phyloP scores from a whole-genome alignment of 2,888 invertebrate genomes.

The Calephelis perditalis region DNA sequence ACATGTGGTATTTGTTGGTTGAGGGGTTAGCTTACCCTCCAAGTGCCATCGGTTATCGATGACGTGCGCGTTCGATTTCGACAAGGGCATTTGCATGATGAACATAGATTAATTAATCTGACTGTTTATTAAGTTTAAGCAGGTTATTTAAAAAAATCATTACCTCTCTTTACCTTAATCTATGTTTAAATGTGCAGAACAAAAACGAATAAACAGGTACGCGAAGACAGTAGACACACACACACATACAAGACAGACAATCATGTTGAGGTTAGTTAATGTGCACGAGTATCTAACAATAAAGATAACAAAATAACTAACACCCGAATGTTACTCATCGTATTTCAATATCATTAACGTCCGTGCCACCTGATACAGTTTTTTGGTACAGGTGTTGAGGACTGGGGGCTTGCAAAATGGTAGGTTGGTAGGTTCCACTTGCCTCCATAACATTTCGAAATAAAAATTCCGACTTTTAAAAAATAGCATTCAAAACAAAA shows the following conservation, averaged over 20 bases:
- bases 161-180: not conserved
- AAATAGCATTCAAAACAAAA: too few species aligned
- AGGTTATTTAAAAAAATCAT: not conserved
- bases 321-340: slow-evolving; percentile 29
- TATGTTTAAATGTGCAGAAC: not conserved
- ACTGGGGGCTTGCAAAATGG: slow-evolving; percentile 36
- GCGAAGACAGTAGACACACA: too few species aligned
- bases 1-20: too few species aligned
- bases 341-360: slow-evolving; percentile 36
- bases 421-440: slow-evolving; percentile 22
- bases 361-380: slow-evolving; percentile 39
- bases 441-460: slow-evolving; percentile 19
- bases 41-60: too few species aligned
- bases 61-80: too few species aligned
- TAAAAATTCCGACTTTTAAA: too few species aligned
- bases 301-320: slow-evolving; percentile 26
- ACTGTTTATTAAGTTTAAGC: too few species aligned
- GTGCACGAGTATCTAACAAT: slow-evolving; percentile 18
- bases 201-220: too few species aligned
- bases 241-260: slow-evolving; percentile 1
- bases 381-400: slow-evolving; percentile 39
- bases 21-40: too few species aligned
- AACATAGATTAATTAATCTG: too few species aligned
- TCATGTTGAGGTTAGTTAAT: slow-evolving; percentile 23
- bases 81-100: too few species aligned